Evolutionary conservation across 2,797 vertebrate species (phyloP).

Genomic region (Sandelia bainsii): DNA sequence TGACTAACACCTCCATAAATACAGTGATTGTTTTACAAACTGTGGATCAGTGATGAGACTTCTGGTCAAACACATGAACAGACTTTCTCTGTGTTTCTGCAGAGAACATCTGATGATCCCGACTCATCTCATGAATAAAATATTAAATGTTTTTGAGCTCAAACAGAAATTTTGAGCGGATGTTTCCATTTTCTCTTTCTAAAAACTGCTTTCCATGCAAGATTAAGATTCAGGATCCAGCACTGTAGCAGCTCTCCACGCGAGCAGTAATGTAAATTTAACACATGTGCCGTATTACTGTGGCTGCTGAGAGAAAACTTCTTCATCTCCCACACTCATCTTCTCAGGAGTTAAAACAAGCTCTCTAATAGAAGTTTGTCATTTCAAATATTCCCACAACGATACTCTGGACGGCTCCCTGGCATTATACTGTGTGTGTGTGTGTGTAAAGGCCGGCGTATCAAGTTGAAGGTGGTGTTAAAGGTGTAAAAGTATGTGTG

Average conservation of each 20-base stretch:
- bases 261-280: slow-evolving; percentile 30
- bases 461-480: background rate
- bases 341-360: background rate
- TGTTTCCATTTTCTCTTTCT: slow-evolving; percentile 55
- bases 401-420: background rate
- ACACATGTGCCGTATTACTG: slow-evolving; percentile 9
- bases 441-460: background rate
- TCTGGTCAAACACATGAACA: too few species aligned
- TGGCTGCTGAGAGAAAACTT: background rate
- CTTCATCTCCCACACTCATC: background rate
- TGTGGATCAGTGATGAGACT: background rate
- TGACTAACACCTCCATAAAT: background rate
- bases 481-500: slow-evolving; percentile 7
- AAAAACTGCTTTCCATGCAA: slow-evolving; percentile 51
- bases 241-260: slow-evolving; percentile 10
- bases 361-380: background rate
- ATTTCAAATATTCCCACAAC: background rate
- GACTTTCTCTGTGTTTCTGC: background rate
- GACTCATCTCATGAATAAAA: slow-evolving; percentile 60
- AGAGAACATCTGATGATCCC: slow-evolving; percentile 20
- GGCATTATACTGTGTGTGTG: background rate
- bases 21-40: background rate
- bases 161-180: slow-evolving; percentile 63
- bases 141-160: slow-evolving; percentile 53
- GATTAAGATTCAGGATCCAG: slow-evolving; percentile 40